Evolutionary conservation across 2,797 vertebrate species (phyloP).

Genomic region (Brachymystax lenok): DNA sequence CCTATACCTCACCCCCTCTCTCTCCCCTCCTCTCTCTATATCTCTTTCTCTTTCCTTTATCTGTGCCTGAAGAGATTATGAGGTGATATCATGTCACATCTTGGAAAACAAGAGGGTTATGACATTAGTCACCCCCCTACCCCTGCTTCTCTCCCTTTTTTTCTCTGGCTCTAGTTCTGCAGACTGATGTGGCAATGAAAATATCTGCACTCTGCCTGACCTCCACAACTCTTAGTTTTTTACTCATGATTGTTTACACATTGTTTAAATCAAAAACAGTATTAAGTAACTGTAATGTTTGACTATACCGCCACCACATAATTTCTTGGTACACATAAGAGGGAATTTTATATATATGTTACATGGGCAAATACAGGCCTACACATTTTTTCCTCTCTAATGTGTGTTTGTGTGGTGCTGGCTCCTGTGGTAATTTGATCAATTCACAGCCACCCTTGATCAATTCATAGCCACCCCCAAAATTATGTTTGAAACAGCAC

Average conservation of each 20-base stretch:
- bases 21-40: neutral
- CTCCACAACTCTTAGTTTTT: neutral
- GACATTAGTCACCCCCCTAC: constrained; percentile 15
- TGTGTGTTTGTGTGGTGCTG: neutral
- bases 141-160: neutral
- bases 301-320: neutral
- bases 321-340: neutral
- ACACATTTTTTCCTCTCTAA: neutral
- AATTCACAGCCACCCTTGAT: constrained; percentile 15
- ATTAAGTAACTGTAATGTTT: neutral
- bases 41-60: constrained; percentile 6
- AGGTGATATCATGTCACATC: neutral
- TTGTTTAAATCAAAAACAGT: neutral
- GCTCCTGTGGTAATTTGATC: constrained; percentile 20
- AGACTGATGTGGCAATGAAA: neutral
- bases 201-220: neutral
- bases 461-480: constrained; percentile 11
- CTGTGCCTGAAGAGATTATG: constrained; percentile 10
- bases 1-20: too few relatives aligned
- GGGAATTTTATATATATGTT: neutral
- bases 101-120: constrained; percentile 11
- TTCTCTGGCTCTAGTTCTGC: neutral
- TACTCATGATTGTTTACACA: neutral
- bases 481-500: constrained; percentile 12
- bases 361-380: neutral